Evolutionary conservation across 1,140 invertebrate species (phyloP).

Genomic region (Ceratosolen solmsi): DNA sequence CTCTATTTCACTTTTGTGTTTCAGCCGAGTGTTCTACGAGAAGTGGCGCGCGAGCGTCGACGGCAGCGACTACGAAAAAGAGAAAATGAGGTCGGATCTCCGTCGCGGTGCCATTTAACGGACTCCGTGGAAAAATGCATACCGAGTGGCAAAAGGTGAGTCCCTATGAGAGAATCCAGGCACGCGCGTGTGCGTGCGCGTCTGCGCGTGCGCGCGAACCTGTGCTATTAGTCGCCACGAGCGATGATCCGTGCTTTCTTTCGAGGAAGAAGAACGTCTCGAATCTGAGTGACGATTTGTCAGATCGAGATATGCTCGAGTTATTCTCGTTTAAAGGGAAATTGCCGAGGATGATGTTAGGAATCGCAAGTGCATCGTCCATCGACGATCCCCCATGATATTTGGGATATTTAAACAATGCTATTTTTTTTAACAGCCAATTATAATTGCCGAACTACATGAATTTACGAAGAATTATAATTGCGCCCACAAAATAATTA

Average conservation of each 20-base stretch:
- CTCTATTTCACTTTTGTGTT: conserved; percentile 40
- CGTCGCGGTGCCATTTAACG: conserved; percentile 56
- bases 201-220: too few species aligned
- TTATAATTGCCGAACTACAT: too few species aligned
- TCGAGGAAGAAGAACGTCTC: neutral
- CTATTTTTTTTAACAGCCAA: too few species aligned
- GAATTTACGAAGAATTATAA: too few species aligned
- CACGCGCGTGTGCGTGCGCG: neutral
- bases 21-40: conserved; percentile 12
- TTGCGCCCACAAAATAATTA: too few species aligned
- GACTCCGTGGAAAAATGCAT: conserved; percentile 62
- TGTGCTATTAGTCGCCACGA: conserved; percentile 5
- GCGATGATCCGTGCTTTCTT: neutral
- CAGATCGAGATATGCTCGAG: neutral
- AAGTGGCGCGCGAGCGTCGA: conserved; percentile 4
- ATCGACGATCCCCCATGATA: too few species aligned
- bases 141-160: conserved; percentile 71
- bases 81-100: conserved; percentile 62
- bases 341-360: neutral
- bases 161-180: neutral
- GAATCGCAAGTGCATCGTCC: too few species aligned
- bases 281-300: neutral
- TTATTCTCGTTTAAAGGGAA: neutral
- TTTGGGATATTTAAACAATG: too few species aligned
- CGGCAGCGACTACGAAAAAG: conserved; percentile 33